A percentile compares a stretch with the other conserved stretches of the same genome.
phyloP scores from a whole-genome alignment of 2,888 invertebrate genomes.

The Lamellibrachia satsuma region DNA sequence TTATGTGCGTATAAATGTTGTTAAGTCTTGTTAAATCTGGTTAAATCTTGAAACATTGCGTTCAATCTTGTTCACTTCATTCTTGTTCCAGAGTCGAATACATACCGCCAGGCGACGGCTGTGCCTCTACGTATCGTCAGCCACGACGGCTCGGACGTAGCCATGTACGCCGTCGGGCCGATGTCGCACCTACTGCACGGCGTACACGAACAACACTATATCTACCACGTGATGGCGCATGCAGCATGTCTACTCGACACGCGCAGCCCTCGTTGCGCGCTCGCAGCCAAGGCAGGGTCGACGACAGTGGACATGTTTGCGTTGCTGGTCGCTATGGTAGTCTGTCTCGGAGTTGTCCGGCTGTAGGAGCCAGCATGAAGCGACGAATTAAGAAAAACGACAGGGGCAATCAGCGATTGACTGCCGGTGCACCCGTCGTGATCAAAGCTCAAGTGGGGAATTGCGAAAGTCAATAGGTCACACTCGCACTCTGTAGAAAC shows the following conservation, averaged over 20 bases:
- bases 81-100: neutral
- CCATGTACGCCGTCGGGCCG: neutral
- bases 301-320: neutral
- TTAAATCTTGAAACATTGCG: too few relatives aligned
- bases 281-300: neutral
- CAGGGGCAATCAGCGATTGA: neutral
- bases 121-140: neutral
- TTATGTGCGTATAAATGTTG: too few relatives aligned
- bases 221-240: slow-evolving; percentile 4
- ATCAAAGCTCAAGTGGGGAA: too few relatives aligned
- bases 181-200: neutral
- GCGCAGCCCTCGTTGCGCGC: neutral
- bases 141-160: neutral
- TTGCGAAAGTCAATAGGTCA: too few relatives aligned
- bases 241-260: neutral
- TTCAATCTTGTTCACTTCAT: neutral
- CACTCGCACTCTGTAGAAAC: too few relatives aligned
- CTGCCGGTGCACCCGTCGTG: too few relatives aligned
- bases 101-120: neutral
- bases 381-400: neutral
- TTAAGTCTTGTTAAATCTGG: neutral
- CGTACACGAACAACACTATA: neutral
- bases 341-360: neutral
- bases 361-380: neutral
- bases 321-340: neutral